Percentiles rank a stretch among this genome's conserved stretches.
Evolutionary conservation across 2,888 invertebrate genomes (phyloP).

Genomic region (Plagodis pulveraria): DNA sequence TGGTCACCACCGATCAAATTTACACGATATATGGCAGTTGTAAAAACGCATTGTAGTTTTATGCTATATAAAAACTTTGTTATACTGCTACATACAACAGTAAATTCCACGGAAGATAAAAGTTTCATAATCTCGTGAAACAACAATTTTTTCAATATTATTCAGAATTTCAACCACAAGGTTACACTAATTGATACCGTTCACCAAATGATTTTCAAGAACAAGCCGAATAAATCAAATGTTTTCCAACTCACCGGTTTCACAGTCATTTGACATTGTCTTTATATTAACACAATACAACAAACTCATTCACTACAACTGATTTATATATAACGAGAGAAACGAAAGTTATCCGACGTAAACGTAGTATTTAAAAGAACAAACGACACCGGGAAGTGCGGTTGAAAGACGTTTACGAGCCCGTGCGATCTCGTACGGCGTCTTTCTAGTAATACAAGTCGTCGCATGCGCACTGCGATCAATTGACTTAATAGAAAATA

Average conservation of each 20-base stretch:
- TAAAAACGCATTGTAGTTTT: neutral
- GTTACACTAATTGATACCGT: constrained; percentile 8
- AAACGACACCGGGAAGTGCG: constrained; percentile 43
- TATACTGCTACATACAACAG: too few relatives aligned
- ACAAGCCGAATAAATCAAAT: neutral
- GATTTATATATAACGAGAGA: constrained; percentile 32
- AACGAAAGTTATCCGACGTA: constrained; percentile 35
- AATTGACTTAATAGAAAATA: constrained; percentile 77
- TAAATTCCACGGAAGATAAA: too few relatives aligned
- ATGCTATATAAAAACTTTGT: too few relatives aligned
- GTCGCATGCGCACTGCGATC: constrained; percentile 77
- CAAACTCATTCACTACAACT: constrained; percentile 38
- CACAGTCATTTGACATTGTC: constrained; percentile 52
- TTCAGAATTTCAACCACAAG: neutral
- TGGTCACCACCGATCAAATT: neutral
- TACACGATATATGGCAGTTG: neutral
- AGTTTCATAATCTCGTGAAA: too few relatives aligned
- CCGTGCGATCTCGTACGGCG: constrained; percentile 65
- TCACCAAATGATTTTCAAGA: neutral
- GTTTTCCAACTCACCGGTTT: constrained; percentile 48
- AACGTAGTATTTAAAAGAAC: constrained; percentile 49
- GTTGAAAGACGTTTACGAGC: constrained; percentile 46
- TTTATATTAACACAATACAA: constrained; percentile 31
- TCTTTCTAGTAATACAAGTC: constrained; percentile 71
- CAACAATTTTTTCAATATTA: too few relatives aligned